phyloP scores from a whole-genome alignment of 2,888 invertebrate genomes.

The Trissolcus brochymenae region DNA sequence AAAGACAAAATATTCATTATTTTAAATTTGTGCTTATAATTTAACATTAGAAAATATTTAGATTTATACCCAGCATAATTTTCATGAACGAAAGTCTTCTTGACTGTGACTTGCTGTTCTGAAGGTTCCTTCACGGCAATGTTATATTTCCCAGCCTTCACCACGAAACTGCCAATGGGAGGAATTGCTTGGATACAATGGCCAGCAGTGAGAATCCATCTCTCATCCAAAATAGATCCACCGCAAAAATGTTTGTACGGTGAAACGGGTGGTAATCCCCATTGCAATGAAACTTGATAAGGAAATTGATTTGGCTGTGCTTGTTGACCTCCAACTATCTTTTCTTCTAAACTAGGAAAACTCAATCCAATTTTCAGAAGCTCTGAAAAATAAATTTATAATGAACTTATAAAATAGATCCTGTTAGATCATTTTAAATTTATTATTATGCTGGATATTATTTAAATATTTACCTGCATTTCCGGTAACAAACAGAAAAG shows the following conservation, averaged over 20 bases:
- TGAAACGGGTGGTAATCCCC: constrained; percentile 62
- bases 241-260: constrained; percentile 69
- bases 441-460: too few relatives aligned
- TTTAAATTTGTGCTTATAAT: neutral
- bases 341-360: constrained; percentile 27
- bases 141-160: constrained; percentile 62
- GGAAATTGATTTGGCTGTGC: constrained; percentile 75
- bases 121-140: constrained; percentile 59
- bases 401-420: neutral
- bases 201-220: constrained; percentile 75
- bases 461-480: constrained; percentile 30
- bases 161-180: constrained; percentile 73
- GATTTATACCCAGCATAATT: constrained; percentile 61
- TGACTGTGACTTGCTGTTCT: constrained; percentile 71
- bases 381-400: constrained; percentile 12
- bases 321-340: constrained; percentile 65
- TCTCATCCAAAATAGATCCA: constrained; percentile 72
- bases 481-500: constrained; percentile 16
- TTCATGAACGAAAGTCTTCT: constrained; percentile 70
- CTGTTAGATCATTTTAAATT: neutral
- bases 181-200: constrained; percentile 72
- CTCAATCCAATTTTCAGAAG: constrained; percentile 18
- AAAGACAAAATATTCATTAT: neutral
- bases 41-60: neutral
- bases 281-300: constrained; percentile 76